Conservation (phyloP, 2,797 vertebrate genomes). For the Sardinella longiceps region DNA sequence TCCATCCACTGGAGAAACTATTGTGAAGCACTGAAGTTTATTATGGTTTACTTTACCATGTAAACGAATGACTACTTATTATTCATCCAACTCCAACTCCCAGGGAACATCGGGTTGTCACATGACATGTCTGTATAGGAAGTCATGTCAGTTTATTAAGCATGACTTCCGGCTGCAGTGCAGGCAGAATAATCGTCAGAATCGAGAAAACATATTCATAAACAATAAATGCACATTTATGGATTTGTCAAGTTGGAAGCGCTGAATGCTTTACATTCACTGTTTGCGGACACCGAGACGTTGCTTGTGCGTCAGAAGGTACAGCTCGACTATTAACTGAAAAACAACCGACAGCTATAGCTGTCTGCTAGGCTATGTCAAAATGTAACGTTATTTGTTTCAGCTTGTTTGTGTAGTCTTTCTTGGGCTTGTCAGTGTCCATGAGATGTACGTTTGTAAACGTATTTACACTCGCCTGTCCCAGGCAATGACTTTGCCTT, state of each 20-base stretch:
- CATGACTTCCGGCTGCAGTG: conserved; percentile 70
- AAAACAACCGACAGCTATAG: conserved; percentile 41
- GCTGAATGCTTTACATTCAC: conserved; percentile 23
- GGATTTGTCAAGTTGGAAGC: neutral
- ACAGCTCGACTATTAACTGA: conserved; percentile 42
- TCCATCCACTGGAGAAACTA: conserved; percentile 17
- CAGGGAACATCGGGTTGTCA: conserved; percentile 28
- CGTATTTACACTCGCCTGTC: neutral
- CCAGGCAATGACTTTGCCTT: neutral
- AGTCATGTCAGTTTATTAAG: conserved; percentile 59
- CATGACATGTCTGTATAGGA: conserved; percentile 71
- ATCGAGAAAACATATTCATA: conserved; percentile 25
- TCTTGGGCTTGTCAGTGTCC: neutral
- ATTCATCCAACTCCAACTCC: conserved; percentile 66
- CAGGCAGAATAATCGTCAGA: conserved; percentile 31
- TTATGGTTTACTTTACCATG: conserved; percentile 7
- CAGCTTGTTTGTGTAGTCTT: conserved; percentile 38
- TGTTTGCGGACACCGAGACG: conserved; percentile 50
- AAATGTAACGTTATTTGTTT: conserved; percentile 38
- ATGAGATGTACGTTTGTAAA: neutral
- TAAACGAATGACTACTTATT: neutral
- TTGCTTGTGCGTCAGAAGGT: conserved; percentile 57
- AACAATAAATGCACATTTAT: conserved; percentile 45
- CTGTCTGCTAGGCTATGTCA: conserved; percentile 41
- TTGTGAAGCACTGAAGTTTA: conserved; percentile 42